Evolutionary conservation across 53 echinoderm and acorn worm species (phyloP), one percentile per base, ranked within the genome.

Genomic region (Echinarachnius parma): DNA sequence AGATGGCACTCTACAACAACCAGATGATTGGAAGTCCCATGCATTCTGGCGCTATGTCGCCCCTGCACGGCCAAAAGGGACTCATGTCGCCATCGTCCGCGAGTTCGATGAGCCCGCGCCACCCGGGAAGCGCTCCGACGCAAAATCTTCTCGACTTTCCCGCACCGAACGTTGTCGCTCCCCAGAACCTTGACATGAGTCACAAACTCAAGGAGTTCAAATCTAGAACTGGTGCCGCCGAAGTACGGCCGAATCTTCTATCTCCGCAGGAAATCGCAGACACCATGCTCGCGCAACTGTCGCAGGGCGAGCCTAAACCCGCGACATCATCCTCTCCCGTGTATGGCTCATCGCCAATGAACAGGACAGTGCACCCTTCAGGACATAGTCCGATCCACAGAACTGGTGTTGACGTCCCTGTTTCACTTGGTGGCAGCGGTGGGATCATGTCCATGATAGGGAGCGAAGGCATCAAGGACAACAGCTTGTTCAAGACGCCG

Each of bases 211-310:
- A 91, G 5, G 91, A 98, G 49, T 91, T 98, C 60, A 85, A 91
- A 64, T 81, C 98, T 5, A 81, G 88, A 57, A 84, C 88, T 28
- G 92, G 92, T 11, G 75, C 78, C 10, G 55, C 48, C 13, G 87
- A 80, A 27, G 82, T 85, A 57, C 81, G 80, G 47, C 84, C 77
- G 44, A 88, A 76, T 69, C 77, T 91, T 34, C 82, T 98, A 80
- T 98, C 98, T 26, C 98, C 98, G 82, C 98, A 98, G 81, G 98
- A 91, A 78, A 91, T 98, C 31, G 98, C 98, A 1, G 91, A 98
- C 81, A 92, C 81, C 56, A 91, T 98, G 98, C 66, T 98, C 74
- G 91, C 91, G 5, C 88, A 91, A 78, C 88, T 98, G 22, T 85
- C 98, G 4, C 91, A 91, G 75, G 76, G 83, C 3, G 91, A 91